Conservation (phyloP, 2,113 vertebrate species). For the Trematocara macrostoma region DNA sequence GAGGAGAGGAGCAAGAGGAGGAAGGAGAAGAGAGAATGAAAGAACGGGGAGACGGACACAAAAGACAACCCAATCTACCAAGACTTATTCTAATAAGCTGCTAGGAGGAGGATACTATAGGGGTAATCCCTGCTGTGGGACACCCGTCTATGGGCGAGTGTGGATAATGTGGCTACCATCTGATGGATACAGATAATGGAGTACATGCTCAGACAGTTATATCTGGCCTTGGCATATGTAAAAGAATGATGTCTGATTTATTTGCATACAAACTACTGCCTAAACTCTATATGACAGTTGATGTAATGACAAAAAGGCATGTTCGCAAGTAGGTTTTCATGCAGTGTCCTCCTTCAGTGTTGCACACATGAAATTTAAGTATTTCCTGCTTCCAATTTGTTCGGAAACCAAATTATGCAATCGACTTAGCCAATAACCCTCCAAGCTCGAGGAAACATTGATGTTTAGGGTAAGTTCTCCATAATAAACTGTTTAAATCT, state of each 20-base stretch:
- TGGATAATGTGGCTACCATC: background rate
- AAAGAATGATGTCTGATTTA: background rate
- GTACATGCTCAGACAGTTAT: background rate
- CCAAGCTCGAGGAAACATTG: background rate
- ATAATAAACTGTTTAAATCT: background rate
- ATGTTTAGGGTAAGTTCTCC: background rate
- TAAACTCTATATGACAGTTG: background rate
- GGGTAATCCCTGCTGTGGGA: background rate
- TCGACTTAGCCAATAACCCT: background rate
- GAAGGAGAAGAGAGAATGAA: background rate
- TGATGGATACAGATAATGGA: background rate
- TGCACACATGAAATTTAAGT: background rate
- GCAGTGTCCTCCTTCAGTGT: background rate
- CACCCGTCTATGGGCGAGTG: background rate
- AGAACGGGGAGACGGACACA: background rate
- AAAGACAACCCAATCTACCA: slow-evolving; percentile 14
- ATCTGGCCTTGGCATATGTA: background rate
- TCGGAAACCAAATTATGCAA: background rate
- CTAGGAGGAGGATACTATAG: background rate
- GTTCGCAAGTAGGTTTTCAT: background rate
- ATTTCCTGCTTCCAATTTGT: background rate
- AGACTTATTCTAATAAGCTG: slow-evolving; percentile 3
- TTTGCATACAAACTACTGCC: background rate
- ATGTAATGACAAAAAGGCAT: background rate
- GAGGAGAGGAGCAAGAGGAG: background rate